Percentiles rank a stretch among this genome's conserved stretches.
Evolutionary conservation across 2,888 invertebrate genomes (phyloP).

Genomic region (Sceliomorpha sp.): DNA sequence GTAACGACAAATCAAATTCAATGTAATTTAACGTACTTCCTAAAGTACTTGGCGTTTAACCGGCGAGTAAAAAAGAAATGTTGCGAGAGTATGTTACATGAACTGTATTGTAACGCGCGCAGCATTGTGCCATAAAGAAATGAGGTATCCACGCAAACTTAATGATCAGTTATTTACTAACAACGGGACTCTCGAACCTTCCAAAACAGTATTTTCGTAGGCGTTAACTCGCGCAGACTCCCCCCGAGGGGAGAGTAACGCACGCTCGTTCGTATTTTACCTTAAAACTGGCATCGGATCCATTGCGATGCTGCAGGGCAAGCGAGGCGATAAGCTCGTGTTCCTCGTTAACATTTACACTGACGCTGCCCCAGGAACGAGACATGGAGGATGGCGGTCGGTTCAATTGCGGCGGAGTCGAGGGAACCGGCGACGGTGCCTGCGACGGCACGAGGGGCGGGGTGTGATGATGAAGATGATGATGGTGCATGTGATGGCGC

Average conservation of each 20-base stretch:
- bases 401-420: conserved; percentile 83
- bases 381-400: conserved; percentile 81
- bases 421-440: conserved; percentile 85
- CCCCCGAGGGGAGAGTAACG: not conserved
- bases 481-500: conserved; percentile 70
- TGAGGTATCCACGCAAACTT: too few species aligned
- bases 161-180: too few species aligned
- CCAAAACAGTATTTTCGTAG: too few species aligned
- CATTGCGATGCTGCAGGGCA: conserved; percentile 85
- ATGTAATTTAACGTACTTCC: too few species aligned
- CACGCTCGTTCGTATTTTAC: conserved; percentile 75
- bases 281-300: conserved; percentile 92
- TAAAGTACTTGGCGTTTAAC: too few species aligned
- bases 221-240: too few species aligned
- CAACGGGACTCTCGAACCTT: too few species aligned
- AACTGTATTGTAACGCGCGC: too few species aligned
- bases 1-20: too few species aligned
- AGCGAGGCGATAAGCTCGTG: conserved; percentile 79
- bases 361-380: conserved; percentile 82
- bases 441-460: conserved; percentile 73
- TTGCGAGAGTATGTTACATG: too few species aligned
- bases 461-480: conserved; percentile 62
- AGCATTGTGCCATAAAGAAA: too few species aligned
- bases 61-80: too few species aligned
- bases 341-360: conserved; percentile 77